phyloP scores from a whole-genome alignment of 2,888 invertebrate genomes.

The Macrosiphum euphorbiae region DNA sequence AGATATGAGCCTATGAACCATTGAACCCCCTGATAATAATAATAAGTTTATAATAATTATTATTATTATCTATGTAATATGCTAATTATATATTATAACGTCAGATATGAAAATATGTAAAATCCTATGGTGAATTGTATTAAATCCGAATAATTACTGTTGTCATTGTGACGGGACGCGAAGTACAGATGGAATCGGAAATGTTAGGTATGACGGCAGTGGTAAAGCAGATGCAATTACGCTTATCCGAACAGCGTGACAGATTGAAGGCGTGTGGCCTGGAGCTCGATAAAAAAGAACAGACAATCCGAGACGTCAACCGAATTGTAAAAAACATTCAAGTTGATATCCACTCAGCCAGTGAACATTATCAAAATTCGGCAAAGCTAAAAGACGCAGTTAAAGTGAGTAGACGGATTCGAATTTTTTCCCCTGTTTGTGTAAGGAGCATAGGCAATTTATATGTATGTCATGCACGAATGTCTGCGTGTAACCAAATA shows the following conservation, averaged over 20 bases:
- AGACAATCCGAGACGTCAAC: conserved; percentile 31
- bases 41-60: too few species aligned
- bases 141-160: not conserved
- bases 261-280: conserved; percentile 58
- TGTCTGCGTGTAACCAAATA: not conserved
- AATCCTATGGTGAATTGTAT: not conserved
- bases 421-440: not conserved
- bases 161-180: not conserved
- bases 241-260: conserved; percentile 43
- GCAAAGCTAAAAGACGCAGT: conserved; percentile 57
- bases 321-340: conserved; percentile 52
- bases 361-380: conserved; percentile 62
- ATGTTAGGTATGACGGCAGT: conserved; percentile 45
- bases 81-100: too few species aligned
- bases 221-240: conserved; percentile 50
- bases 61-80: too few species aligned
- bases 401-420: conserved; percentile 42
- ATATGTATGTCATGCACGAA: not conserved
- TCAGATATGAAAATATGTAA: not conserved
- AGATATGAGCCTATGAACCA: too few species aligned
- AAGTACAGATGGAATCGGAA: conserved; percentile 58
- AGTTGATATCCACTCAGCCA: conserved; percentile 54
- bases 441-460: not conserved
- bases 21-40: too few species aligned
- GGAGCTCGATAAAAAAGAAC: conserved; percentile 48